Evolutionary conservation across 1,140 invertebrate genomes (phyloP).

Genomic region (Zelostemma sp.): DNA sequence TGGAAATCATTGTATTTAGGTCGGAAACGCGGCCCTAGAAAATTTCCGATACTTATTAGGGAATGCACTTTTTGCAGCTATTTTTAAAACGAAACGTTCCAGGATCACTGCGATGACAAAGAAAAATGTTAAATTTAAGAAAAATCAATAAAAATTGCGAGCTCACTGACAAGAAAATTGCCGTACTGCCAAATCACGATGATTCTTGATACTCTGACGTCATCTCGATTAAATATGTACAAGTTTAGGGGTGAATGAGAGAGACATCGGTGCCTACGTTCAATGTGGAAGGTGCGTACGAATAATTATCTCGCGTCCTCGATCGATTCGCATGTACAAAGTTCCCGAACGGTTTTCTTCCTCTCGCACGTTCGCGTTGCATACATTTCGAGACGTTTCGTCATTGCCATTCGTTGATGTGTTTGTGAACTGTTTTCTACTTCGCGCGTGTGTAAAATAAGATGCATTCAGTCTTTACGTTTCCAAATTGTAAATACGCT

Average conservation of each 20-base stretch:
- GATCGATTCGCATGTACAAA: conserved; percentile 61
- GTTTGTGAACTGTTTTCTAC: conserved; percentile 10
- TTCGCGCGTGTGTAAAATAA: conserved; percentile 9
- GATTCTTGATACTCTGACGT: conserved; percentile 64
- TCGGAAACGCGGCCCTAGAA: no score
- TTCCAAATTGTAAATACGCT: not conserved
- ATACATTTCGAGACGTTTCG: no score
- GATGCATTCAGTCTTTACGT: not conserved
- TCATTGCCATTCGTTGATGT: no score
- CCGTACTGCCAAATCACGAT: conserved; percentile 70
- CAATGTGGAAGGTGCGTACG: conserved; percentile 48
- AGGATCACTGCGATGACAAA: no score
- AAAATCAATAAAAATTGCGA: not conserved
- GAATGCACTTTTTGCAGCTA: no score
- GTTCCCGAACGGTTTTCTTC: conserved; percentile 50
- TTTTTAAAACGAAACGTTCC: no score
- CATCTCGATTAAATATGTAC: conserved; percentile 64
- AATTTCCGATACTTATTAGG: not conserved
- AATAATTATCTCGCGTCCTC: conserved; percentile 61
- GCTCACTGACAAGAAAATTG: conserved; percentile 59
- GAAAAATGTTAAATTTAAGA: not conserved
- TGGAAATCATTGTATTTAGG: not conserved
- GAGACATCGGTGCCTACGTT: conserved; percentile 61
- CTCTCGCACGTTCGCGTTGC: not conserved
- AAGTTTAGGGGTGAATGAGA: conserved; percentile 54